A percentile compares a stretch with the other conserved stretches of the same genome.
Evolutionary conservation across 2,888 invertebrate genomes (phyloP).

Genomic region (Cosmia trapezina): DNA sequence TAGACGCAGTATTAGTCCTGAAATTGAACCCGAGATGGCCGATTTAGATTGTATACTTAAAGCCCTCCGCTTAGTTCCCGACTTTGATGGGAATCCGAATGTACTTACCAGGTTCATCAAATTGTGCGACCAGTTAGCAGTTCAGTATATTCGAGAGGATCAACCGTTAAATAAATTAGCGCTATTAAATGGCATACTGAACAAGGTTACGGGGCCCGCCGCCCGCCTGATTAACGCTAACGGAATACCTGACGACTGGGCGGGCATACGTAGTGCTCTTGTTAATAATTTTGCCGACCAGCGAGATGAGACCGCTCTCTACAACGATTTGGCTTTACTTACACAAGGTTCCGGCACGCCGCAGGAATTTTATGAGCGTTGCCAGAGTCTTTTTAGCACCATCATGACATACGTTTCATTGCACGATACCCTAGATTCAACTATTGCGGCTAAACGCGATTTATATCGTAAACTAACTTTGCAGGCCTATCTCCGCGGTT

Average conservation of each 20-base stretch:
- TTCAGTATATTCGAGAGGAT: neutral
- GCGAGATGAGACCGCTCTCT: neutral
- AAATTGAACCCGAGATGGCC: neutral
- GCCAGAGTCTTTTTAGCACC: neutral
- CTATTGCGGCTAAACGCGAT: neutral
- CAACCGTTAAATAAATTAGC: neutral
- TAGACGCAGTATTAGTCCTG: neutral
- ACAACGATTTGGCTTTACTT: neutral
- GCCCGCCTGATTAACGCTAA: neutral
- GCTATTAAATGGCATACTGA: neutral
- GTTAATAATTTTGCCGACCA: neutral
- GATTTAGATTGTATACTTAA: neutral
- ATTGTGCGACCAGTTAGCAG: neutral
- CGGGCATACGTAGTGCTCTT: neutral
- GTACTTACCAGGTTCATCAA: neutral
- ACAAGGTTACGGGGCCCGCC: neutral
- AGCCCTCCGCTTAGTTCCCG: neutral
- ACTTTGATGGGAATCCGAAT: neutral
- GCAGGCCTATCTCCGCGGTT: neutral
- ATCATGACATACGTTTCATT: constrained; percentile 2
- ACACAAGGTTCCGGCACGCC: neutral
- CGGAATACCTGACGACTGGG: neutral
- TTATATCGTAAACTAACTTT: neutral
- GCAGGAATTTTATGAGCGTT: neutral
- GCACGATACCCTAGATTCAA: neutral